Base-by-base conservation (phyloP, 2,113 vertebrate genomes). In the Zosterops japonicus region DNA sequence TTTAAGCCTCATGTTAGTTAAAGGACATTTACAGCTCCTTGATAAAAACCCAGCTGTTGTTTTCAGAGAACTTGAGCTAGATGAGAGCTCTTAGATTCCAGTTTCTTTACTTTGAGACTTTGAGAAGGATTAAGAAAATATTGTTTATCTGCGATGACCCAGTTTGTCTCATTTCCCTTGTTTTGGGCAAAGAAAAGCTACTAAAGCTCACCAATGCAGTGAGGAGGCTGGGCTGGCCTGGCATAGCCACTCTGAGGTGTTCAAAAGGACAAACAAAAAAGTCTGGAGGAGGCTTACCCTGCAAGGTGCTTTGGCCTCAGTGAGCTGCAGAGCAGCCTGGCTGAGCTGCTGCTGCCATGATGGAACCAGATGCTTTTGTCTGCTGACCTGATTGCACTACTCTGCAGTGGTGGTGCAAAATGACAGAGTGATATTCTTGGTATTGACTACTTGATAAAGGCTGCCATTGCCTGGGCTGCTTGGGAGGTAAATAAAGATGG, bases 261-360 rank as follows among this genome's bases (percentile, higher is more conserved):
- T 86, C 47, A 27, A 88, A 88, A 46, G 21, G 42, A 68, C 35
- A 55, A 65, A 49, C 3, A 31, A 46, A 63, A 17, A 41, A 31
- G 22, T 29, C 42, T 70, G 56, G 28, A 75, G 16, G 6, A 22
- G 49, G 4, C 16, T 77, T 69, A 28, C 29, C 57, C 52, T 76
- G 44, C 0, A 4, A 46, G 47, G 10, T 0, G 0, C 28, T 76
- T 69, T 8, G 36, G 36, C 19, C 55, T 74, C 42, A 44, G 31
- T 0, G 11, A 77, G 39, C 36, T 33, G 83, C 56, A 35, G 78
- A 65, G n/a, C 39, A 64, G 41, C 53, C 28, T 77, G 74, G 20
- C 27, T 55, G 53, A 77, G 39, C 68, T 87, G 61, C 41, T 9
- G 11, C 27, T 13, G 31, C 25, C 0, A 0, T 18, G 49, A 12